These are phyloP conservation scores for Drosophila nigricruria DNA, from an alignment of 2,888 invertebrate genomes.

Conservation along the genomic window DNA sequence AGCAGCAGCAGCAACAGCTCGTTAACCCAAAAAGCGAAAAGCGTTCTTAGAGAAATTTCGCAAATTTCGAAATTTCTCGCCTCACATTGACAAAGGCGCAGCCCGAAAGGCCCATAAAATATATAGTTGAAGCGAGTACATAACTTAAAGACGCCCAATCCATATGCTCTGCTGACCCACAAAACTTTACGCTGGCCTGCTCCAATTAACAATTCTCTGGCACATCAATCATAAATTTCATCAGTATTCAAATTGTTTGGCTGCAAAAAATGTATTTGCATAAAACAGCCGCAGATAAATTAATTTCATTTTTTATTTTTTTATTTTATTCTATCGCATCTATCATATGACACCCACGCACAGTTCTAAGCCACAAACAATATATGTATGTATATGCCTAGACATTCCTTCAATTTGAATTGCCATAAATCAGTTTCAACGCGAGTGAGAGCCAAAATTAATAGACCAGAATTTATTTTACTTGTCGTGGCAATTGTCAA, in stretches of 20 bases:
- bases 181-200: constrained; percentile 1
- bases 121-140: constrained; percentile 3
- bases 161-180: constrained; percentile 6
- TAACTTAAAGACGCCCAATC: constrained; percentile 17
- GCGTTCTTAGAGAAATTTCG: constrained; percentile 22
- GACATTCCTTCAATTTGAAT: constrained; percentile 8
- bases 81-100: not conserved
- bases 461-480: constrained; percentile 39
- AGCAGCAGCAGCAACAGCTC: constrained; percentile 2
- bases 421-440: constrained; percentile 59
- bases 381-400: not conserved
- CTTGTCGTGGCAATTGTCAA: constrained; percentile 19
- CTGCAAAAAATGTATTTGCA: constrained; percentile 10
- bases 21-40: constrained; percentile 46
- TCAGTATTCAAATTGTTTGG: constrained; percentile 27
- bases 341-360: constrained; percentile 14
- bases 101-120: constrained; percentile 19
- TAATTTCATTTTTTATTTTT: constrained; percentile 12
- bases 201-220: not conserved
- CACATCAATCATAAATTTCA: constrained; percentile 30
- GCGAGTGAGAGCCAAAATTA: constrained; percentile 21
- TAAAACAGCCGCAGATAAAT: constrained; percentile 10
- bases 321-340: not conserved
- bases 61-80: constrained; percentile 26
- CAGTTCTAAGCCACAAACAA: constrained; percentile 11